phyloP scores from a whole-genome alignment of 2,888 invertebrate genomes.

The Notodonta ziczac region DNA sequence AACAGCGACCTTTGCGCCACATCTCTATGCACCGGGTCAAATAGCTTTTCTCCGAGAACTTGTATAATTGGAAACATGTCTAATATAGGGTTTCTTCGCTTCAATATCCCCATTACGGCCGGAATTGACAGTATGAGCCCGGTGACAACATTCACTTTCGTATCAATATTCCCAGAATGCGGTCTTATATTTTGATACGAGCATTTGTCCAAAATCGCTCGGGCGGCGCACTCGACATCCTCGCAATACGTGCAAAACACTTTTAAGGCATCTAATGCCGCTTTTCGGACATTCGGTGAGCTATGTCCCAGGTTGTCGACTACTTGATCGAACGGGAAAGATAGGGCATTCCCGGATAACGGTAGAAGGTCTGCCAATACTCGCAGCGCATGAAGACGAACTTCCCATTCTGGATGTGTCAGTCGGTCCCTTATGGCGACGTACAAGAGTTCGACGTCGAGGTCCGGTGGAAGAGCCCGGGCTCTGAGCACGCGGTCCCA shows the following conservation, averaged over 20 bases:
- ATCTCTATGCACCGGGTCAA: constrained; percentile 85
- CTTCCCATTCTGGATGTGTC: constrained; percentile 92
- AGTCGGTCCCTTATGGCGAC: constrained; percentile 89
- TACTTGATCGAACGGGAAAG: constrained; percentile 89
- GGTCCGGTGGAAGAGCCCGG: constrained; percentile 88
- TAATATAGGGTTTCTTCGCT: constrained; percentile 72
- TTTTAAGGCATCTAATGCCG: constrained; percentile 90
- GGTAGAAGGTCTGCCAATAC: constrained; percentile 92
- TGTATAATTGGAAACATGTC: constrained; percentile 82
- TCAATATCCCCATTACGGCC: constrained; percentile 84
- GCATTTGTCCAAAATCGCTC: constrained; percentile 87
- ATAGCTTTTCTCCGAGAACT: constrained; percentile 83
- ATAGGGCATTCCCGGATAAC: constrained; percentile 87
- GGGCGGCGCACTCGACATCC: constrained; percentile 87
- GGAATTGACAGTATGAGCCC: constrained; percentile 88
- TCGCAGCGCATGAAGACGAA: constrained; percentile 91
- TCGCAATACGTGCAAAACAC: constrained; percentile 89
- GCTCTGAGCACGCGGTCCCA: constrained; percentile 93
- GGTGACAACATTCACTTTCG: constrained; percentile 84
- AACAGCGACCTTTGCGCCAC: constrained; percentile 88
- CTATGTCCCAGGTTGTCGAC: constrained; percentile 92
- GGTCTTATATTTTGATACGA: constrained; percentile 84
- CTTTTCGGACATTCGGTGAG: constrained; percentile 92
- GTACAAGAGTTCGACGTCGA: constrained; percentile 87
- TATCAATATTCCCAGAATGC: constrained; percentile 78